Base-by-base conservation (phyloP, 2,797 vertebrate species). In the Pogonophryne albipinna region DNA sequence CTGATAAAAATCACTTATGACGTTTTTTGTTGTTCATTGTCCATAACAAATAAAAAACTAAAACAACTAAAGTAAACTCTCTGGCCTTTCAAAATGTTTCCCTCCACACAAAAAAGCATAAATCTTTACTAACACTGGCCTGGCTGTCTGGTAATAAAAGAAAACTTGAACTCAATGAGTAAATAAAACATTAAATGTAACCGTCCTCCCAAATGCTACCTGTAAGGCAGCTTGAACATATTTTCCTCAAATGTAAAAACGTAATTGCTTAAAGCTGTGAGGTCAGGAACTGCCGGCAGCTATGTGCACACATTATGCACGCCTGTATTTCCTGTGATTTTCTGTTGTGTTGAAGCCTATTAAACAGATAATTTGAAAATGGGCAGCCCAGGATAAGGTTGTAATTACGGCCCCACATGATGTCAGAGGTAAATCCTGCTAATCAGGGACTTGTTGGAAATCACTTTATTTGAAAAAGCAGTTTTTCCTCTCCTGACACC, bases 241-340 rank as follows among this genome's bases (percentile, higher is more conserved):
- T 92, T 88, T 88, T 42, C 65, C 72, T 83, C 59, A 88, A 84
- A 92, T 88, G 83, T 87, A 83, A 87, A 89, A 90, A 71, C 80
- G 62, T 91, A 93, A 93, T 92, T 89, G 81, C 52, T 94, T 81
- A 78, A 92, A 94, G 87, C 81, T 94, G 87, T 49, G 59, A 61
- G 64, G 67, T 50, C 65, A 84, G 89, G 87, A 89, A 85, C 59
- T 11, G 73, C 88, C 38, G 1, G 10, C 66, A 85, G 86, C 76
- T 19, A 52, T 41, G 53, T 71, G 74, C 50, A 51, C 69, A 61
- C 79, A 80, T 81, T 60, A 84, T 53, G 60, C 70, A n/a, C 50
- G 57, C 41, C 47, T 52, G 83, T 41, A 47, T 63, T 88, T 89
- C 85, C 84, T 90, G 86, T 71, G 75, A 77, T 83, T 89, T 80